Evolutionary conservation across 2,797 vertebrate species (phyloP).

Genomic region (Mycteria americana): DNA sequence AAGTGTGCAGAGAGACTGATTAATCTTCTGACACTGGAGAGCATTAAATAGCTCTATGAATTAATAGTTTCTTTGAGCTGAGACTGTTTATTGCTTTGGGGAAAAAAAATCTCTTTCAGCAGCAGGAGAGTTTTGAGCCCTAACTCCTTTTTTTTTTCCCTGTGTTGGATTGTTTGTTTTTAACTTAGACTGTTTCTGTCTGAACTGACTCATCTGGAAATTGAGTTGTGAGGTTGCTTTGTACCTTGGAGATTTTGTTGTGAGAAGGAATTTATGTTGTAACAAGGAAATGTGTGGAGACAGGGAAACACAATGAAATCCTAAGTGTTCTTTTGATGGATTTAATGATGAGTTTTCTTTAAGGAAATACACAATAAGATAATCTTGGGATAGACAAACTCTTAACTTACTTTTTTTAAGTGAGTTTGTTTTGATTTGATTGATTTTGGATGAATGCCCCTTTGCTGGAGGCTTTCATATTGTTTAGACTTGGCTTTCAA

Average conservation of each 20-base stretch:
- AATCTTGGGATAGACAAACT: neutral
- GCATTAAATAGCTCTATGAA: neutral
- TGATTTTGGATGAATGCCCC: constrained; percentile 43
- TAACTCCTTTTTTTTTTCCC: neutral
- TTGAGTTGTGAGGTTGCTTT: neutral
- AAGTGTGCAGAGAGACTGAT: constrained; percentile 2
- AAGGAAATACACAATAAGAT: constrained; percentile 10
- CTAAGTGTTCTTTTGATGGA: constrained; percentile 13
- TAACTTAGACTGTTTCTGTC: neutral
- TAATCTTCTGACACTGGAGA: neutral
- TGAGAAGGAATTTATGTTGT: neutral
- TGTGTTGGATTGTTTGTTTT: constrained; percentile 6
- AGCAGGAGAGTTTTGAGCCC: neutral
- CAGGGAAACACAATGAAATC: neutral
- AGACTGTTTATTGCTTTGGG: neutral
- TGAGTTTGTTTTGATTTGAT: constrained; percentile 39
- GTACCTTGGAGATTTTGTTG: neutral
- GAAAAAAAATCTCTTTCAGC: neutral
- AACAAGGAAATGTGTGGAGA: constrained; percentile 21
- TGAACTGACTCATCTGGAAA: constrained; percentile 34
- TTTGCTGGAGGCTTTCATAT: constrained; percentile 45
- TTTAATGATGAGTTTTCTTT: constrained; percentile 43
- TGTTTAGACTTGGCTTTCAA: constrained; percentile 58
- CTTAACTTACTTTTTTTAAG: constrained; percentile 15
- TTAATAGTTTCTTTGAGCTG: neutral